phyloP scores from a whole-genome alignment of 2,113 vertebrate species.

The Donacobius atricapilla region DNA sequence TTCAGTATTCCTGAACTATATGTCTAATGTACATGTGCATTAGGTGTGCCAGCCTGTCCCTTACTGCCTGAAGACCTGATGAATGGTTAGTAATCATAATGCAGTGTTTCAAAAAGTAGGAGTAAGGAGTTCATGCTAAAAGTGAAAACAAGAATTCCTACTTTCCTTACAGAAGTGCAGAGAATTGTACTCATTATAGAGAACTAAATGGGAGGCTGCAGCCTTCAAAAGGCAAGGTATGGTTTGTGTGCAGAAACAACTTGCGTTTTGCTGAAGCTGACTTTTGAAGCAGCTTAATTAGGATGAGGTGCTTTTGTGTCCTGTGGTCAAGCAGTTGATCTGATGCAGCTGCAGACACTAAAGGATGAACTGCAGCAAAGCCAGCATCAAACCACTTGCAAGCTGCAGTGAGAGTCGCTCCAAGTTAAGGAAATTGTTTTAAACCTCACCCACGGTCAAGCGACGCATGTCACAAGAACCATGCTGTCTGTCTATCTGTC shows the following conservation, averaged over 20 bases:
- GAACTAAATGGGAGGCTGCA: not conserved
- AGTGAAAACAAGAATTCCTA: not conserved
- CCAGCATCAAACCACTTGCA: fast-evolving
- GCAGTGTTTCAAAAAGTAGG: not conserved
- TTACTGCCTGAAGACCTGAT: not conserved
- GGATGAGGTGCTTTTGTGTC: not conserved
- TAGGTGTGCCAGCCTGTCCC: not conserved
- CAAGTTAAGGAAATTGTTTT: not conserved
- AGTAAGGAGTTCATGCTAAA: not conserved
- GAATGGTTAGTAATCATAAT: not conserved
- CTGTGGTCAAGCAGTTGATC: not conserved
- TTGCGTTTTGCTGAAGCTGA: not conserved
- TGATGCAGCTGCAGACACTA: not conserved
- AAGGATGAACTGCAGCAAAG: not conserved
- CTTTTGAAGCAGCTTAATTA: not conserved
- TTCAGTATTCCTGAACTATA: not conserved
- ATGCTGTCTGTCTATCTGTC: not conserved
- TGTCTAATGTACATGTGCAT: not conserved
- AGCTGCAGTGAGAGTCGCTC: not conserved
- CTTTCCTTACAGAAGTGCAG: not conserved
- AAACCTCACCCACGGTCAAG: not conserved
- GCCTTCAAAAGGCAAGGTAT: not conserved
- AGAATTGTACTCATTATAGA: not conserved
- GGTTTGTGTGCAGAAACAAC: not conserved
- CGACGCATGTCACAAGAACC: fast-evolving